These are phyloP conservation scores for Sparidentex hasta DNA, from an alignment of 2,797 vertebrate species.

Conservation along the genomic window DNA sequence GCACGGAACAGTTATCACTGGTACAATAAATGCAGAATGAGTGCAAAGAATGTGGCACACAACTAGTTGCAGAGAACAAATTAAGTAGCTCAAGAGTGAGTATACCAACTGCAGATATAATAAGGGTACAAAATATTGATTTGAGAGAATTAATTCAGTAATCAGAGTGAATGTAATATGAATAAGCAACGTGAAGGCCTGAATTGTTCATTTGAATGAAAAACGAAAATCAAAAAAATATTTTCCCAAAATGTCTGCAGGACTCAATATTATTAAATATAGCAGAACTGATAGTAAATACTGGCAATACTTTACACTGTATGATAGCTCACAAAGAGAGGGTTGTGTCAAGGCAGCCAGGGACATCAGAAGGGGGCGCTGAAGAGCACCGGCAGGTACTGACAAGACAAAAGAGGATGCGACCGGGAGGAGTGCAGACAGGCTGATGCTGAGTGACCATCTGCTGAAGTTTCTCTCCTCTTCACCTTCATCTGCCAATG, in stretches of 20 bases:
- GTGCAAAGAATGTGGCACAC: background rate
- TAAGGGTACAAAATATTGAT: background rate
- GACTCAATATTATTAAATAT: background rate
- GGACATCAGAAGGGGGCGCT: conserved; percentile 34
- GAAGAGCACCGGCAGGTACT: conserved; percentile 4
- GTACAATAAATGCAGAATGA: background rate
- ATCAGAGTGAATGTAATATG: background rate
- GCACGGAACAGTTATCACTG: background rate
- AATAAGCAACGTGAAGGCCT: conserved; percentile 22
- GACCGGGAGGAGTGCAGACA: conserved; percentile 12
- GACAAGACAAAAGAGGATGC: conserved; percentile 11
- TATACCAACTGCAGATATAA: background rate
- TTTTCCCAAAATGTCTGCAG: conserved; percentile 13
- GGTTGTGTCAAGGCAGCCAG: background rate
- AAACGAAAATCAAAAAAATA: conserved; percentile 12
- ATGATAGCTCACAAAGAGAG: background rate
- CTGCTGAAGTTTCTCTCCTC: conserved; percentile 50
- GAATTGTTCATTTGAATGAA: conserved; percentile 12
- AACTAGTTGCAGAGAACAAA: background rate
- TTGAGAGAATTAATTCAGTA: conserved; percentile 8
- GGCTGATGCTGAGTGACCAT: conserved; percentile 57
- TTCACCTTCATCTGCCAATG: conserved; percentile 21
- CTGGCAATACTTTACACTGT: background rate
- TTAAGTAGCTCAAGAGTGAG: background rate
- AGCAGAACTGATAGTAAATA: background rate